These are phyloP conservation scores for Bombus waltoni DNA, from an alignment of 1,140 invertebrate species.

Conservation along the genomic window DNA sequence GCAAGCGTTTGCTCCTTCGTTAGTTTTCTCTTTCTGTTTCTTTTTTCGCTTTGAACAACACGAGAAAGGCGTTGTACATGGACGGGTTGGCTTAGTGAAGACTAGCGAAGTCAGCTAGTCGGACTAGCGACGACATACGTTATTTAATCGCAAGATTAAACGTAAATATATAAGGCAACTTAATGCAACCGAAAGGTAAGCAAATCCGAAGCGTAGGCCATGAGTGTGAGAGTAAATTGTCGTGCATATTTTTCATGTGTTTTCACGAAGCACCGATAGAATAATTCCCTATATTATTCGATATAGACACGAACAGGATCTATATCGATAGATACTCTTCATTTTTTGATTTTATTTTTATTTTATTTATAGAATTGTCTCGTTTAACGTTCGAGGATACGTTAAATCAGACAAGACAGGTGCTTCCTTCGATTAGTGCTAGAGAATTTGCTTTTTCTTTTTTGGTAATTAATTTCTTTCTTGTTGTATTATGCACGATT, in stretches of 20 bases:
- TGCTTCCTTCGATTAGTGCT: not conserved
- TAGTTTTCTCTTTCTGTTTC: conserved; percentile 6
- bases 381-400: conserved; percentile 50
- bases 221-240: conserved; percentile 61
- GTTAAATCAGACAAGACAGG: conserved; percentile 7
- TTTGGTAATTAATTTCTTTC: not conserved
- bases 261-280: conserved; percentile 23
- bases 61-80: conserved; percentile 74
- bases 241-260: conserved; percentile 53
- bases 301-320: conserved; percentile 13
- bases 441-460: not conserved
- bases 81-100: conserved; percentile 80
- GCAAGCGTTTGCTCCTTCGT: conserved; percentile 1
- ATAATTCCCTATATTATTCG: not conserved
- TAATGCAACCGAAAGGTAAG: conserved; percentile 63
- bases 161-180: conserved; percentile 63
- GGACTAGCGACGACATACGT: conserved; percentile 73
- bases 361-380: not conserved
- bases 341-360: not conserved
- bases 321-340: not conserved
- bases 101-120: conserved; percentile 77
- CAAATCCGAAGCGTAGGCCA: conserved; percentile 69
- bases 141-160: conserved; percentile 60
- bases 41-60: conserved; percentile 56
- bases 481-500: not conserved